Percentiles rank a stretch among this genome's conserved stretches.
Evolutionary conservation across 2,888 invertebrate species (phyloP).

Genomic region (Erpobdella octoculata): DNA sequence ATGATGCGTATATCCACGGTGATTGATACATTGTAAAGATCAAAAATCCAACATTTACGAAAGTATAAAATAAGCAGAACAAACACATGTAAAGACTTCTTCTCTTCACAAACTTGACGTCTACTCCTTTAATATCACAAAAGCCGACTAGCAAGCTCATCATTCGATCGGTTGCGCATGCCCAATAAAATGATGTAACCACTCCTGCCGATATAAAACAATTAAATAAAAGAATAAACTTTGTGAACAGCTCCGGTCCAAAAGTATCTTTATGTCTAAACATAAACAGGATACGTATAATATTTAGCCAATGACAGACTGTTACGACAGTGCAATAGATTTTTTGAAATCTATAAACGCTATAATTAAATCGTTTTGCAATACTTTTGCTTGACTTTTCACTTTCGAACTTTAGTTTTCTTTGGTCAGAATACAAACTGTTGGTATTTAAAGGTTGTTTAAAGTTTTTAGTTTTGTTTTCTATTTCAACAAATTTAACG

Average conservation of each 20-base stretch:
- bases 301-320: neutral
- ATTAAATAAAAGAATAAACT: neutral
- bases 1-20: too few species aligned
- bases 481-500: too few species aligned
- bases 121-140: neutral
- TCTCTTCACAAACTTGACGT: too few species aligned
- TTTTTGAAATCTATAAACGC: too few species aligned
- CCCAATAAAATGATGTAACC: neutral
- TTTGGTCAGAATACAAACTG: too few species aligned
- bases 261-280: neutral
- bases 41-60: neutral
- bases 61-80: too few species aligned
- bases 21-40: neutral
- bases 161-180: neutral
- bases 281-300: neutral
- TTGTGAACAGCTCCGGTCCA: neutral
- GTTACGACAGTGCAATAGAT: neutral
- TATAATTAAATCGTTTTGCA: neutral
- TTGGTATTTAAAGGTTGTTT: too few species aligned
- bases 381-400: too few species aligned
- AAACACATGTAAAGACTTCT: too few species aligned
- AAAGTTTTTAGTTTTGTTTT: too few species aligned
- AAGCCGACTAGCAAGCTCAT: slow-evolving; percentile 2
- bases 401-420: too few species aligned
- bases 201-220: neutral